These are phyloP conservation scores for Capitella teleta DNA, from an alignment of 1,140 invertebrate genomes.

Conservation along the genomic window DNA sequence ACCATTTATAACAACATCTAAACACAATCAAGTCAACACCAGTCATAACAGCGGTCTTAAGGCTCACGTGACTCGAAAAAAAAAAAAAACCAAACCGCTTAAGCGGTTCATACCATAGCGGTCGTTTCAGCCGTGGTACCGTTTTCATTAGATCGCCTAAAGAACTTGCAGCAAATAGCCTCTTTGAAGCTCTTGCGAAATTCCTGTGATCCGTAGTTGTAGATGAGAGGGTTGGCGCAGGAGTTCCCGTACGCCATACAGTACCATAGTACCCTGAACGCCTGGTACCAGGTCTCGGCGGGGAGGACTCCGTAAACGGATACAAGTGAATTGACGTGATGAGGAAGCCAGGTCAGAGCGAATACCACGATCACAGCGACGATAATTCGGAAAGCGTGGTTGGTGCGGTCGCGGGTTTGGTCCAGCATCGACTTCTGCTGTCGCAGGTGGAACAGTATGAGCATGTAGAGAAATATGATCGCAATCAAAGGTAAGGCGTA, in stretches of 20 bases:
- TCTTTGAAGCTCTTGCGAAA: constrained; percentile 13
- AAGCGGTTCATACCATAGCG: too few relatives aligned
- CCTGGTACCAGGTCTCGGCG: neutral
- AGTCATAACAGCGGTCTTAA: too few relatives aligned
- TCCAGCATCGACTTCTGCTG: constrained; percentile 8
- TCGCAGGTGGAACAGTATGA: constrained; percentile 62
- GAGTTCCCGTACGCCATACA: constrained; percentile 17
- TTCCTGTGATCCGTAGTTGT: constrained; percentile 14
- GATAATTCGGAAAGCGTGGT: constrained; percentile 80
- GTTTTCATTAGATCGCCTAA: too few relatives aligned
- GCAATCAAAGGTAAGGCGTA: constrained; percentile 47
- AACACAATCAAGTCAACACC: too few relatives aligned
- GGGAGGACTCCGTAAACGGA: constrained; percentile 16
- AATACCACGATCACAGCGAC: constrained; percentile 85
- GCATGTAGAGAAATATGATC: constrained; percentile 78
- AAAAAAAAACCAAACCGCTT: too few relatives aligned
- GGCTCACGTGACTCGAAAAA: too few relatives aligned
- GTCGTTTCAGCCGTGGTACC: too few relatives aligned
- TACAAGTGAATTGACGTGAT: constrained; percentile 52
- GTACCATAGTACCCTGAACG: constrained; percentile 10
- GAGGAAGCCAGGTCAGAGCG: constrained; percentile 82
- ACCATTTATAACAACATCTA: too few relatives aligned
- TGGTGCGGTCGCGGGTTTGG: constrained; percentile 43
- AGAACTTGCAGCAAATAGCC: constrained; percentile 3
- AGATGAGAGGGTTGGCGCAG: constrained; percentile 16